A percentile compares a stretch with the other conserved stretches of the same genome.
Evolutionary conservation across 1,140 invertebrate species (phyloP).

Genomic region (Akabosia matsudoensis): DNA sequence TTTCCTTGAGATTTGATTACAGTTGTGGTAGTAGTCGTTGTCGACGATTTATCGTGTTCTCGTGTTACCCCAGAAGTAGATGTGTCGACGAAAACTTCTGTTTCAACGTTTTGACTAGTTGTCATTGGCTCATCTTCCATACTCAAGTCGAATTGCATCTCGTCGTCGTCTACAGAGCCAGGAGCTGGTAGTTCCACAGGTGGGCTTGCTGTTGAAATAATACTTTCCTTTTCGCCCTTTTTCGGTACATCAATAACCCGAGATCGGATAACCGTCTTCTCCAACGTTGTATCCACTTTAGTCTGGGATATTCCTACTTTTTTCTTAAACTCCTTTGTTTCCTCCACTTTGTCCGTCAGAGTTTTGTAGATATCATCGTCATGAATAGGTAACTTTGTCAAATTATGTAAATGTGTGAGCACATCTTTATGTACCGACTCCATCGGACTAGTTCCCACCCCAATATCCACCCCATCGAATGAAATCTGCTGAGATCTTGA

Average conservation of each 20-base stretch:
- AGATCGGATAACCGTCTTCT: slow-evolving; percentile 27
- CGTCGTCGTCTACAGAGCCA: slow-evolving; percentile 33
- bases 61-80: background rate
- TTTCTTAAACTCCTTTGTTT: background rate
- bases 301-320: background rate
- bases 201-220: background rate
- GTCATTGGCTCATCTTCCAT: slow-evolving; percentile 39
- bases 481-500: slow-evolving; percentile 31
- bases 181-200: background rate
- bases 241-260: slow-evolving; percentile 31
- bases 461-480: slow-evolving; percentile 32
- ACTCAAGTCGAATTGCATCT: slow-evolving; percentile 45
- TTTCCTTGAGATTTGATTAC: background rate
- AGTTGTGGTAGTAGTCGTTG: slow-evolving; percentile 4
- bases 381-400: slow-evolving; percentile 32
- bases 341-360: slow-evolving; percentile 26
- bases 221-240: slow-evolving; percentile 12
- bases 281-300: slow-evolving; percentile 12
- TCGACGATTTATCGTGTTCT: background rate
- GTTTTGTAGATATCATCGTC: slow-evolving; percentile 44
- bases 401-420: slow-evolving; percentile 40
- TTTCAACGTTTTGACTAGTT: slow-evolving; percentile 4
- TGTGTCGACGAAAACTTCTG: background rate
- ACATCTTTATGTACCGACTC: slow-evolving; percentile 36
- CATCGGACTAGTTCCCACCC: slow-evolving; percentile 36